Base-by-base conservation (phyloP, 2,113 vertebrate species). In the Hepsetus odoe region DNA sequence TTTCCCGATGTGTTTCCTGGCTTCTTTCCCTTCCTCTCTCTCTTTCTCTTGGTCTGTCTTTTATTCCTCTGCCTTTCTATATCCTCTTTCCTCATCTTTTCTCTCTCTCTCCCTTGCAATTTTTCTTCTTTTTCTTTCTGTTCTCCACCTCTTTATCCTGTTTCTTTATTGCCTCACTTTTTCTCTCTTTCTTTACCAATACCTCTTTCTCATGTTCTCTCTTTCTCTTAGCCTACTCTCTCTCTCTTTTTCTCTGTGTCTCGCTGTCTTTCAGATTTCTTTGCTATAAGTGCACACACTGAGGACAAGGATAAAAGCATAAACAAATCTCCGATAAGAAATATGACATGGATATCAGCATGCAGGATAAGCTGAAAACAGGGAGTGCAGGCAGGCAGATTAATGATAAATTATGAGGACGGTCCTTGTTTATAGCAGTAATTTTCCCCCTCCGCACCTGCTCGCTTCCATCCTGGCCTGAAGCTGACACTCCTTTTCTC, bases 321-420 rank as follows among this genome's bases (percentile, higher is more conserved):
- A 92, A 92, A 94, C 92, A 92, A 92, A 92, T 90, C 84, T 90
- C 88, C 14, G 91, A 91, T 94, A 93, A 92, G 91, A 93, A 92
- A 91, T 92, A 91, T 89, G 90, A 91, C 90, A 92, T 89, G 88
- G 89, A 90, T 93, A 93, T 93, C 91, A 92, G 92, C 91, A 92
- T 92, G 92, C 90, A 91, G 89, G 91, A 91, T 90, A 92, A 88
- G 86, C 85, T 84, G 76, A 74, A 86, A 89, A 87, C 90, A 88
- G 91, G 76, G 81, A 89, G 88, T 87, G 56, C 86, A 79, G 88
- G 87, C 88, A 84, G 86, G 84, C 88, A 92, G 93, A 92, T 92
- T 91, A 93, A 92, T 90, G 92, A 93, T 94, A 93, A 94, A 92
- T 94, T 94, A 93, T 89, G 88, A 91, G 90, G 88, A 89, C 87